Base-by-base conservation (phyloP, 2,113 vertebrate species). In the Apistogramma diplotaenia region DNA sequence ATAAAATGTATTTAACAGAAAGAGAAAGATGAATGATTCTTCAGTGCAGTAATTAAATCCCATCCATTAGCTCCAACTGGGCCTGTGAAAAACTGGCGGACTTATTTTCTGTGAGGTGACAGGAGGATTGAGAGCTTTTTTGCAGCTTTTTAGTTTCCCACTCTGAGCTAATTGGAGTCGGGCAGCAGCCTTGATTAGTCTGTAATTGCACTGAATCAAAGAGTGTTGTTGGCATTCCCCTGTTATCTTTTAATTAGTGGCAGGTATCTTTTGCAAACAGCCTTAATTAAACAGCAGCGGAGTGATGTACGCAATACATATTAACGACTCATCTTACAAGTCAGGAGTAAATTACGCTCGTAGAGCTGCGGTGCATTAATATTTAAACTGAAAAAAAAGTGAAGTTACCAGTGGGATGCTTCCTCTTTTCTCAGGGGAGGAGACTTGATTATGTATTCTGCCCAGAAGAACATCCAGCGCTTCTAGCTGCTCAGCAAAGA, bases 381-480 rank as follows among this genome's bases (percentile, higher is more conserved):
- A 4, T 23, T 25, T 53, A 31, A 71, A n/a, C 7, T n/a, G n/a
- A 8, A 21, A 16, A 21, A 16, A 70, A 46, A 29, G 19, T 13
- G 2, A 4, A 72, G 83, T 91, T 81, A 93, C 95, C 92, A 90
- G 59, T 1, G 94, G 91, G 76, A 95, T 95, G 84, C 49, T 92
- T 18, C 94, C 95, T 91, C 93, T 83, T 60, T 95, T 96, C 82
- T 96, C 94, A 0, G 89, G 60, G 35, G 87, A 79, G 31, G 85
- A 91, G 8, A 87, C 31, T 8, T 67, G 89, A 56, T 55, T 78
- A 1, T 94, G 89, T 82, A 92, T 89, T 85, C 80, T 88, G 15
- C 85, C 93, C 81, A 96, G 79, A 55, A 96, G 79, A 75, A 86
- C 88, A 65, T 94, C 93, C 91, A 96, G 91, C 0, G 92, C 94